Base-by-base conservation (phyloP, 2,888 invertebrate genomes). In the Glaucopsyche alexis region DNA sequence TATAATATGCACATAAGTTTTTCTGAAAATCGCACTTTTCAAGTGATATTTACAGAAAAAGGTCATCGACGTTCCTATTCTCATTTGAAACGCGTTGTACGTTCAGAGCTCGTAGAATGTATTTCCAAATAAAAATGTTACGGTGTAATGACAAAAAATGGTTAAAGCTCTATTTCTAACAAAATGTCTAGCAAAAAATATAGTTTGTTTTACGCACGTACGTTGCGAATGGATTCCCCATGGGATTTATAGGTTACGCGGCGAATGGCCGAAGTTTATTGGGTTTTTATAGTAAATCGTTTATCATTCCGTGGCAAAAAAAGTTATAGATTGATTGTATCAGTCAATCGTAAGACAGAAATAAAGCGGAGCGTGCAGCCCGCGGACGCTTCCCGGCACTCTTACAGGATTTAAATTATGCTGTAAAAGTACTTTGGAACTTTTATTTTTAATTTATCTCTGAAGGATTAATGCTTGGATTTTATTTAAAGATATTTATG, bases 131-230 rank as follows among this genome's bases (percentile, higher is more conserved):
- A 60, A 60, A 60, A 60, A 60, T 29, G 60, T 60, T 60, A 60
- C 2, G 29, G 14, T 38, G 60, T 60, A 60, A 38, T 13, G 29
- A 60, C 29, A 38, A 60, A 60, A 60, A 29, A 60, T 29, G 38
- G 2, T 5, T 60, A 60, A 29, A 60, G n/a, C 67, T 67, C 19
- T 67, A 45, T 67, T 45, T 45, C 67, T 16, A 67, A 67, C 67
- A 45, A 49, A 69, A 69, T 49, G 49, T 69, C 29, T 49, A 69
- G 29, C 69, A 69, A 69, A 69, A 67, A 69, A 83, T 81, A 82
- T 79, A 80, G 80, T 81, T 80, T 81, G 85, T 86, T 89, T 87
- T 85, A 89, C 85, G 89, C 90, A 88, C 89, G 88, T 88, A 86
- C 81, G 77, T 80, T 80, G 79, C 82, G 83, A 87, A 88, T 87